Base-by-base conservation (phyloP, 2,888 invertebrate species). In the Chloroclystis v-ata region DNA sequence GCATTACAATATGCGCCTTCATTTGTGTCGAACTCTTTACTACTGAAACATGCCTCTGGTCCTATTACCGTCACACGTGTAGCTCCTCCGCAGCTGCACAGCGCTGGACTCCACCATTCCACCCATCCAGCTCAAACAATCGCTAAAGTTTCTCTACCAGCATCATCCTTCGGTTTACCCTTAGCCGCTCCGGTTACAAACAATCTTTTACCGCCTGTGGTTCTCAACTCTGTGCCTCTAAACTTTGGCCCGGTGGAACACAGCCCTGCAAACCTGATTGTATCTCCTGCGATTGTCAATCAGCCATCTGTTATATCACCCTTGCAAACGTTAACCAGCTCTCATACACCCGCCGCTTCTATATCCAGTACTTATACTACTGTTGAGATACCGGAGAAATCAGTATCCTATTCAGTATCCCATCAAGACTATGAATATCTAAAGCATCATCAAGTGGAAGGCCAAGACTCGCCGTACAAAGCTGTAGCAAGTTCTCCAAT, bases 401-500 rank as follows among this genome's bases (percentile, higher is more conserved):
- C 60, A 1, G 38, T 66, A 28, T 52, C 63, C 1, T 69, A 72
- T 49, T 61, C 67, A 0, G 37, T 70, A 48, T 61, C 67, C 3
- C 49, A 63, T 5, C 55, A 59, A 39, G 63, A 69, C 42, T 66
- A 66, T 49, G 40, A 56, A 24, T 67, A 64, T 47, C 49, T 68
- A 39, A 63, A 69, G 43, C 59, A 60, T 26, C 53, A 67, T 26
- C 59, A 61, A 47, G 40, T 29, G 5, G 43, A 51, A 2, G 45
- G 58, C 20, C 47, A 47, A 38, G 53, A 51, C 39, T 49, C 57
- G 6, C 55, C 54, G 1, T 56, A 50, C 13, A 48, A 49, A 24
- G 47, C 54, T 5, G 49, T 20, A 20, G 20, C 3, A 20, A 20
- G 2, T 20, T 20, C 20, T 20, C 2, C 20, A 2, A 20, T 20